phyloP scores from a whole-genome alignment of 2,113 vertebrate genomes.

The Sander lucioperca region DNA sequence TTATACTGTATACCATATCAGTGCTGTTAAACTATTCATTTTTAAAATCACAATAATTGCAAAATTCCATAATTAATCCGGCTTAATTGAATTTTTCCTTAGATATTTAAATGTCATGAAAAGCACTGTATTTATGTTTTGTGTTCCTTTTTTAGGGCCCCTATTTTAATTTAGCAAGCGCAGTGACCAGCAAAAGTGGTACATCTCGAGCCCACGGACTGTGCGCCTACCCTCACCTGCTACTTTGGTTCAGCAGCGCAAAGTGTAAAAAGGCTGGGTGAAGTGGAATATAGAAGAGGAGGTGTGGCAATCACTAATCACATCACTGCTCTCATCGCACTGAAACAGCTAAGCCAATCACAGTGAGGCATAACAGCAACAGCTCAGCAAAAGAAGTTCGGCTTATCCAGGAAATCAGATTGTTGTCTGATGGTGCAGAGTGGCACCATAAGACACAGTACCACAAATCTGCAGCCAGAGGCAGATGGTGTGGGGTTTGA shows the following conservation, averaged over 20 bases:
- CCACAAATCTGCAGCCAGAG: no score
- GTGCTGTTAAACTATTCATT: neutral
- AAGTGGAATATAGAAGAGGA: neutral
- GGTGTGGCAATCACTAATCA: neutral
- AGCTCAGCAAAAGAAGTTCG: neutral
- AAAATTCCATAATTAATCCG: neutral
- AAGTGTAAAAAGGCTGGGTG: neutral
- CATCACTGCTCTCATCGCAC: neutral
- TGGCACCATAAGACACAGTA: no score
- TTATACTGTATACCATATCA: neutral
- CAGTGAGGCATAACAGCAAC: neutral
- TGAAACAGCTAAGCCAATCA: neutral
- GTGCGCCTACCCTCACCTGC: neutral
- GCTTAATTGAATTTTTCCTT: neutral
- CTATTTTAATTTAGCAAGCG: conserved; percentile 4
- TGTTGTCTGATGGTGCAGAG: neutral
- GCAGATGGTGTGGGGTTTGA: no score
- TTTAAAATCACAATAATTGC: neutral
- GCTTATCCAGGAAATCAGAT: neutral
- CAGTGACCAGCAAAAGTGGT: conserved; percentile 13
- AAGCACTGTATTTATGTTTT: conserved; percentile 5
- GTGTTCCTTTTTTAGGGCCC: neutral
- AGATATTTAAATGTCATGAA: neutral
- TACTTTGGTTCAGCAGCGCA: neutral
- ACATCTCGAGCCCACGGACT: neutral